phyloP scores from a whole-genome alignment of 2,888 invertebrate species.

The Blera fallax region DNA sequence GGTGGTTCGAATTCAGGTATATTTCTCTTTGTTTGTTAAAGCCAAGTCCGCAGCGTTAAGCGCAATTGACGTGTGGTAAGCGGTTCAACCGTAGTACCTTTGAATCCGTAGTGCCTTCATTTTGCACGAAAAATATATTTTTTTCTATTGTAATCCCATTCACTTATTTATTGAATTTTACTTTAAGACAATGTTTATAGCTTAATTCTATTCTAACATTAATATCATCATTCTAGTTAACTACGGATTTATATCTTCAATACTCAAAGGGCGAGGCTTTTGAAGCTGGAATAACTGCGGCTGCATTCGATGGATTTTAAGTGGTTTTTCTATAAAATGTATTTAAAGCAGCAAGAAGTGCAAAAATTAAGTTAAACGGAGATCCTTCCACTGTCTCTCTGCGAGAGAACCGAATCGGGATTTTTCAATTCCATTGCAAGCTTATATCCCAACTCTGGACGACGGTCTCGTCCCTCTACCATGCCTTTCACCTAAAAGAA shows the following conservation, averaged over 20 bases:
- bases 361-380: neutral
- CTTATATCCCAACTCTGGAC: conserved; percentile 94
- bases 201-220: conserved; percentile 5
- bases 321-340: neutral
- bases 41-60: too few relatives aligned
- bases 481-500: conserved; percentile 88
- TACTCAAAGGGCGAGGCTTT: conserved; percentile 22
- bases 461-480: conserved; percentile 93
- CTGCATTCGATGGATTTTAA: neutral
- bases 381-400: conserved; percentile 76
- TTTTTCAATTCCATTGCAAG: conserved; percentile 91
- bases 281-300: conserved; percentile 29
- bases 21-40: too few relatives aligned
- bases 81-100: too few relatives aligned
- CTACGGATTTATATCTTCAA: neutral
- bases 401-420: conserved; percentile 82
- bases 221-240: neutral
- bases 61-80: too few relatives aligned
- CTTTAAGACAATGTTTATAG: neutral
- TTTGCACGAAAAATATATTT: too few relatives aligned
- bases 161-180: neutral
- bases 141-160: neutral
- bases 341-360: neutral
- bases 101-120: too few relatives aligned
- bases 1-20: too few relatives aligned